Percentiles rank a stretch among this genome's conserved stretches.
Evolutionary conservation across 2,888 invertebrate species (phyloP).

Genomic region (Eupithecia subumbrata): DNA sequence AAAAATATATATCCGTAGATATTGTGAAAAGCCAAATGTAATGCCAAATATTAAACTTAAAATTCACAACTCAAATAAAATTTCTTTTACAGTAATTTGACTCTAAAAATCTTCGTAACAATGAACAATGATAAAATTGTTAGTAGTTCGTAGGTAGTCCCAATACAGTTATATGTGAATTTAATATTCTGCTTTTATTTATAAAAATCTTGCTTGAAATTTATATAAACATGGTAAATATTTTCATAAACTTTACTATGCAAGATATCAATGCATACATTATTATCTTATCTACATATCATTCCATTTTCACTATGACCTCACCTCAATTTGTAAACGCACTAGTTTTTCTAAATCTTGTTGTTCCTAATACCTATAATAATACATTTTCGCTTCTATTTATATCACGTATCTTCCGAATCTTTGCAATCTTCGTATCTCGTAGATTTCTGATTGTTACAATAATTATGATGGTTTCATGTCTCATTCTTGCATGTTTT

Average conservation of each 20-base stretch:
- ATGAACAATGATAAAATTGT: background rate
- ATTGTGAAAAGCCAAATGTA: conserved; percentile 65
- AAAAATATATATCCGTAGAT: conserved; percentile 1
- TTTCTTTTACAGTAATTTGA: background rate
- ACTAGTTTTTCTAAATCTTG: conserved; percentile 15
- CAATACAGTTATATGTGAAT: background rate
- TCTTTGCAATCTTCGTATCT: conserved; percentile 14
- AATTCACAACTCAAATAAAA: background rate
- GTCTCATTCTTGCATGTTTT: background rate
- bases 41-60: conserved; percentile 68
- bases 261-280: conserved; percentile 9
- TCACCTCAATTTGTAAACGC: conserved; percentile 34
- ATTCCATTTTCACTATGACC: conserved; percentile 29
- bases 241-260: conserved; percentile 42
- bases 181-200: background rate
- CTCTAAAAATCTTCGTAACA: background rate
- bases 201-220: background rate
- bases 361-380: background rate
- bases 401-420: conserved; percentile 18
- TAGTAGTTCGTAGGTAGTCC: background rate
- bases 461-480: background rate
- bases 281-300: conserved; percentile 37
- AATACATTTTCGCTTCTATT: conserved; percentile 8
- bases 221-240: conserved; percentile 15
- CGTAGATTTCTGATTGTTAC: conserved; percentile 8